Evolutionary conservation across 2,888 invertebrate genomes (phyloP).

Genomic region (Platycheirus rosarum): DNA sequence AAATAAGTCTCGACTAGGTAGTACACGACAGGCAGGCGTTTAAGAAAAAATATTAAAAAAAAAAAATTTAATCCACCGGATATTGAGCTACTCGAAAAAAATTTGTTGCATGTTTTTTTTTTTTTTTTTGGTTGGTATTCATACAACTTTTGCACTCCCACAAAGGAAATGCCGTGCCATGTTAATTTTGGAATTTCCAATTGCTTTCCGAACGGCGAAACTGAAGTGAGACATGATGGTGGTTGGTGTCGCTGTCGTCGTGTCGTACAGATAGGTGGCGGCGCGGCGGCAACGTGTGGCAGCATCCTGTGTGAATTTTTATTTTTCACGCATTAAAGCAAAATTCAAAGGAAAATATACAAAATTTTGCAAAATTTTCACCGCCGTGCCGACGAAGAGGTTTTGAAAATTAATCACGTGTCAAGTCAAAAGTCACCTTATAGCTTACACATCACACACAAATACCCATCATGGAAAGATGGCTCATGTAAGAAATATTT

Average conservation of each 20-base stretch:
- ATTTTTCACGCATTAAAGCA: conserved; percentile 12
- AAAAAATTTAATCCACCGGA: conserved; percentile 68
- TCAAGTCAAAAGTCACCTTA: conserved; percentile 49
- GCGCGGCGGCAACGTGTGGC: background rate
- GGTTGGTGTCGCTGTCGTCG: conserved; percentile 46
- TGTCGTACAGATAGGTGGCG: background rate
- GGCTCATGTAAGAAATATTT: background rate
- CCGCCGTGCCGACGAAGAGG: conserved; percentile 12
- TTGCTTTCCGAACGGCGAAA: conserved; percentile 51
- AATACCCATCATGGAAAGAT: background rate
- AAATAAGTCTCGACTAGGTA: conserved; percentile 62
- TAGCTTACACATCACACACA: background rate
- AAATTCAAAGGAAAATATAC: conserved; percentile 24
- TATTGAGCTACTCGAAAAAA: conserved; percentile 64
- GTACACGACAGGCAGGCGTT: conserved; percentile 44
- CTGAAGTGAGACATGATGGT: conserved; percentile 60
- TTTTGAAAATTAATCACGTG: conserved; percentile 62
- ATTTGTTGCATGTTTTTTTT: conserved; percentile 56
- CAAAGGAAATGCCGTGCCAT: conserved; percentile 56
- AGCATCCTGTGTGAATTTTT: conserved; percentile 59
- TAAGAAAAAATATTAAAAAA: background rate
- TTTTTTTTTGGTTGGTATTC: conserved; percentile 31
- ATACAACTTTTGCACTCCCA: conserved; percentile 51
- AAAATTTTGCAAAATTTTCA: conserved; percentile 29
- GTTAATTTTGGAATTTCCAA: conserved; percentile 69